A percentile compares a stretch with the other conserved stretches of the same genome.
These are phyloP conservation scores for Apus apus DNA, from an alignment of 2,113 vertebrate genomes.

Conservation along the genomic window DNA sequence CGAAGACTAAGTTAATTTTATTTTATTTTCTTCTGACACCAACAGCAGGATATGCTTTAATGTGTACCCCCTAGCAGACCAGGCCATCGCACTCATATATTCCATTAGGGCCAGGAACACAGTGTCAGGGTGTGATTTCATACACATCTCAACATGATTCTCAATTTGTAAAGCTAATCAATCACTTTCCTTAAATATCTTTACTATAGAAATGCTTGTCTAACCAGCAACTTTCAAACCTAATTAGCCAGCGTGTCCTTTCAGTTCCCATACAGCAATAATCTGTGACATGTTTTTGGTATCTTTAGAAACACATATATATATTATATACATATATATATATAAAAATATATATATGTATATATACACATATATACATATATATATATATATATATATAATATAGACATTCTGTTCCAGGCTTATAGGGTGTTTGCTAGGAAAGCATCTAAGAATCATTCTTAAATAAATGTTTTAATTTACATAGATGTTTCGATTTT, in stretches of 20 bases:
- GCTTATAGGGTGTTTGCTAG: neutral
- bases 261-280: neutral
- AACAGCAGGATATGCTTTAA: constrained; percentile 9
- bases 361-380: too few species aligned
- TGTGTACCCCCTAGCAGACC: neutral
- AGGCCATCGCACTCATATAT: constrained; percentile 37
- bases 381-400: neutral
- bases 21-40: constrained; percentile 26
- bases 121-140: constrained; percentile 41
- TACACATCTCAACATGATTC: constrained; percentile 21
- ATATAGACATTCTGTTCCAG: neutral
- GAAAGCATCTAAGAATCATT: neutral
- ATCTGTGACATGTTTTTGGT: neutral
- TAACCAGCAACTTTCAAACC: constrained; percentile 29
- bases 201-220: constrained; percentile 10
- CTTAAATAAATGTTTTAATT: neutral
- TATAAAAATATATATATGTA: neutral
- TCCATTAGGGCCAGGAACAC: constrained; percentile 6
- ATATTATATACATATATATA: too few species aligned
- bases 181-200: constrained; percentile 13
- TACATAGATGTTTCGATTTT: neutral
- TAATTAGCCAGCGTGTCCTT: constrained; percentile 20
- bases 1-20: neutral
- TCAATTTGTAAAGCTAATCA: constrained; percentile 65
- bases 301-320: neutral